phyloP scores from a whole-genome alignment of 2,113 vertebrate genomes.

The Poecile atricapillus region DNA sequence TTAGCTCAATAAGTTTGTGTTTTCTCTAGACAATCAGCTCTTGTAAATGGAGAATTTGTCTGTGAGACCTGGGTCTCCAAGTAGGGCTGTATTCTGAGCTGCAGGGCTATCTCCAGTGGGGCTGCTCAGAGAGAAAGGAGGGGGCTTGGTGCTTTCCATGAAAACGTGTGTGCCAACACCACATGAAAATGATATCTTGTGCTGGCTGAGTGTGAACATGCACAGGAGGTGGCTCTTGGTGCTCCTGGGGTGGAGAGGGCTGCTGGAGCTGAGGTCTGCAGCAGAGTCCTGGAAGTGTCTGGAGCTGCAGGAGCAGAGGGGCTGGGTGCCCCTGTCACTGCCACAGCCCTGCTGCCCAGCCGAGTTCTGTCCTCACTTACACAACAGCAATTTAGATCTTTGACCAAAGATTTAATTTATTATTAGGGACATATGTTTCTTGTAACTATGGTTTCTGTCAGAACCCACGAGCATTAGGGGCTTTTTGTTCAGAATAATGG shows the following conservation, averaged over 20 bases:
- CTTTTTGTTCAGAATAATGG: slow-evolving; percentile 35
- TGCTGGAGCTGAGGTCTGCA: background rate
- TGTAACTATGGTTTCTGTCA: background rate
- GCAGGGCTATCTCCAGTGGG: background rate
- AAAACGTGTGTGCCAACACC: background rate
- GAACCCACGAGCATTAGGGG: background rate
- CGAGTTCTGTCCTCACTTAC: background rate
- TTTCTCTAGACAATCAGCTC: background rate
- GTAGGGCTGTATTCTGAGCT: background rate
- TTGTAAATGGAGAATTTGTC: background rate
- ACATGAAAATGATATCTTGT: background rate
- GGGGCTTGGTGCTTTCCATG: background rate
- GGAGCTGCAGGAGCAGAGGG: background rate
- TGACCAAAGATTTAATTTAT: background rate
- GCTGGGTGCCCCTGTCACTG: background rate
- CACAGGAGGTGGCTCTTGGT: background rate
- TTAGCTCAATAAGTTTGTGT: background rate
- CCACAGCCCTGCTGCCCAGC: background rate
- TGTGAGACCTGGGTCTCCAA: background rate
- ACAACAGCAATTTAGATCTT: background rate
- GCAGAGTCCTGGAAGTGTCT: too few species aligned
- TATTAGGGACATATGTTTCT: slow-evolving; percentile 39
- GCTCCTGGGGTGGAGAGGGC: background rate
- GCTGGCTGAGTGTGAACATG: background rate
- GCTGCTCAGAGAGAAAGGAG: background rate